These are phyloP conservation scores for Hydriomena furcata DNA, from an alignment of 2,888 invertebrate genomes.

Conservation along the genomic window DNA sequence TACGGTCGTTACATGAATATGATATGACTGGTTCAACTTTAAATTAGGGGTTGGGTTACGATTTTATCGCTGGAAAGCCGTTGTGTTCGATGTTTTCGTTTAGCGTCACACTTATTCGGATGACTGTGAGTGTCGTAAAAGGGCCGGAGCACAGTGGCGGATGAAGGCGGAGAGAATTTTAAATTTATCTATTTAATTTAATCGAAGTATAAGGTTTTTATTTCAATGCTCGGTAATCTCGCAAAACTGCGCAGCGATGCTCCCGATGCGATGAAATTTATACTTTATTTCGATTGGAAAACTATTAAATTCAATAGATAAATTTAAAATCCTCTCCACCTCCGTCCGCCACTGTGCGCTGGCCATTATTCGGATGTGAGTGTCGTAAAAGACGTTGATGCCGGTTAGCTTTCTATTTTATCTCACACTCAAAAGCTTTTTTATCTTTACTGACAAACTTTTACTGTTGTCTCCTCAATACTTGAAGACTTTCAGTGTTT, in stretches of 20 bases:
- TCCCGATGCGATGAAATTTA: too few species aligned
- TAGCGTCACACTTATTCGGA: constrained; percentile 7
- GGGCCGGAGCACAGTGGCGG: too few species aligned
- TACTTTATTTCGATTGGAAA: too few species aligned
- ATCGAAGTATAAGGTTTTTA: too few species aligned
- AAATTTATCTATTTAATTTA: too few species aligned
- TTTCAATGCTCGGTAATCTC: too few species aligned
- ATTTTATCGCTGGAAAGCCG: constrained; percentile 27
- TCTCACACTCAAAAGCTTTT: constrained; percentile 6
- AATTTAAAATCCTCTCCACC: too few species aligned
- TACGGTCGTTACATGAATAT: constrained; percentile 47
- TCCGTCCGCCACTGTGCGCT: too few species aligned
- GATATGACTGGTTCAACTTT: constrained; percentile 37
- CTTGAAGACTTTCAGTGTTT: background rate
- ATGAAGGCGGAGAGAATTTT: too few species aligned
- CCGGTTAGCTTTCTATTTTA: constrained; percentile 14
- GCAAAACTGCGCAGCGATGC: too few species aligned
- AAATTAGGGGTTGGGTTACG: constrained; percentile 32
- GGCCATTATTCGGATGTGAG: too few species aligned
- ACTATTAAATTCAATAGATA: too few species aligned
- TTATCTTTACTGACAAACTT: constrained; percentile 6
- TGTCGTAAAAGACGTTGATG: constrained; percentile 17
- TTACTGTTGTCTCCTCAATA: background rate
- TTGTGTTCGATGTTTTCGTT: constrained; percentile 14
- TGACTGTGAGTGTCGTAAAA: constrained; percentile 15